Conservation (phyloP, 1,140 invertebrate genomes). For the Heliconius nattereri region DNA sequence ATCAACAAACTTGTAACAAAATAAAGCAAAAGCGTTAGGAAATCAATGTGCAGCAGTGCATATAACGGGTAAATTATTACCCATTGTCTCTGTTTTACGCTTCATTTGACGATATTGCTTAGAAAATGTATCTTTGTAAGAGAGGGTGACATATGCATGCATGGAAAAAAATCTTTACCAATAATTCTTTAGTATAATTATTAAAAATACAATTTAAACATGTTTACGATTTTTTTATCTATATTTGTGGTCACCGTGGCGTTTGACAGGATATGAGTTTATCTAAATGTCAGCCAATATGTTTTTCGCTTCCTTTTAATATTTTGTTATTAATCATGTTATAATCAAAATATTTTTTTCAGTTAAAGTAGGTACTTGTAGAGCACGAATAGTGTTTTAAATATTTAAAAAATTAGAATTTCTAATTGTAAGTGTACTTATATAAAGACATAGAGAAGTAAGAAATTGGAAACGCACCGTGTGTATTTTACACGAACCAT, state of each 20-base stretch:
- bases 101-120: slow-evolving; percentile 57
- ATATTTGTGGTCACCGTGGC: slow-evolving; percentile 14
- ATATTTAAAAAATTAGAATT: no score
- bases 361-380: neutral
- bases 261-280: slow-evolving; percentile 62
- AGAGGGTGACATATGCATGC: slow-evolving; percentile 14
- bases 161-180: neutral
- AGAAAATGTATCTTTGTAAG: slow-evolving; percentile 34
- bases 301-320: slow-evolving; percentile 53
- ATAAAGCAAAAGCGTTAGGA: slow-evolving; percentile 31
- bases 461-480: no score
- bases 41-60: slow-evolving; percentile 55
- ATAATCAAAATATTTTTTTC: neutral
- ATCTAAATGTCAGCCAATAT: slow-evolving; percentile 62
- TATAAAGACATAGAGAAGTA: no score
- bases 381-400: neutral
- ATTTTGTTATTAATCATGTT: slow-evolving; percentile 36
- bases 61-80: slow-evolving; percentile 62
- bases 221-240: neutral
- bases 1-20: slow-evolving; percentile 5
- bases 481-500: no score
- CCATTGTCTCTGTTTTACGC: slow-evolving; percentile 64
- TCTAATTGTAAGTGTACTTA: no score
- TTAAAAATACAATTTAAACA: neutral
- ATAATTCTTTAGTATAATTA: no score